Evolutionary conservation across 2,797 vertebrate species (phyloP).

Genomic region (Nannoperca obscura): DNA sequence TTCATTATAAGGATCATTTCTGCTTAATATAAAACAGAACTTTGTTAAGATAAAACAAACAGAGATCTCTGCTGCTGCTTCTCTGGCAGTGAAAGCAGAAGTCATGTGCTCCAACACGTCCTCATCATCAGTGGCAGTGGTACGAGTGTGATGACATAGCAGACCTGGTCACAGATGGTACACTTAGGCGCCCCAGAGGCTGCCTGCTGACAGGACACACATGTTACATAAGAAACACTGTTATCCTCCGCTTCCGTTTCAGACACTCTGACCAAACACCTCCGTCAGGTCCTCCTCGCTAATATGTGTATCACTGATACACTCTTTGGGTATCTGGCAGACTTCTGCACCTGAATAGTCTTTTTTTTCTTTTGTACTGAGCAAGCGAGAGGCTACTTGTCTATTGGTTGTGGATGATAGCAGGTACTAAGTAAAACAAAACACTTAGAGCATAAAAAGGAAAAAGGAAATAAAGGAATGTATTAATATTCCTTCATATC

Average conservation of each 20-base stretch:
- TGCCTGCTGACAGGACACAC: conserved; percentile 78
- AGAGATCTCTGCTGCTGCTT: conserved; percentile 34
- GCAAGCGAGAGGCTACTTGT: neutral
- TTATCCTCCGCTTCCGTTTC: conserved; percentile 67
- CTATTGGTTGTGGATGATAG: neutral
- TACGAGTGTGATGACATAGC: conserved; percentile 70
- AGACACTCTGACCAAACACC: conserved; percentile 64
- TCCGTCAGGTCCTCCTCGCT: conserved; percentile 46
- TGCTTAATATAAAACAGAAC: neutral
- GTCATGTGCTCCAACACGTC: conserved; percentile 53
- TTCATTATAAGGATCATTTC: neutral
- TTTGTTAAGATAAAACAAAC: conserved; percentile 40
- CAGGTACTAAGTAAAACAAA: neutral
- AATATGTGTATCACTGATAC: conserved; percentile 20
- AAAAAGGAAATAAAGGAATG: neutral
- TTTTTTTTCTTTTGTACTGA: neutral
- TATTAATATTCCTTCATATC: neutral
- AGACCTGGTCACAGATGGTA: conserved; percentile 80
- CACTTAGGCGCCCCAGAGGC: conserved; percentile 75
- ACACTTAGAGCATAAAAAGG: neutral
- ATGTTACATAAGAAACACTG: conserved; percentile 70
- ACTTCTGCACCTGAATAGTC: neutral
- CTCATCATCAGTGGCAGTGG: conserved; percentile 62
- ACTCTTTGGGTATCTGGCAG: conserved; percentile 48
- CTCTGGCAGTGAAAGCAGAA: conserved; percentile 49